A percentile compares a stretch with the other conserved stretches of the same genome.
Evolutionary conservation across 2,888 invertebrate genomes (phyloP).

Genomic region (Eupithecia subumbrata): DNA sequence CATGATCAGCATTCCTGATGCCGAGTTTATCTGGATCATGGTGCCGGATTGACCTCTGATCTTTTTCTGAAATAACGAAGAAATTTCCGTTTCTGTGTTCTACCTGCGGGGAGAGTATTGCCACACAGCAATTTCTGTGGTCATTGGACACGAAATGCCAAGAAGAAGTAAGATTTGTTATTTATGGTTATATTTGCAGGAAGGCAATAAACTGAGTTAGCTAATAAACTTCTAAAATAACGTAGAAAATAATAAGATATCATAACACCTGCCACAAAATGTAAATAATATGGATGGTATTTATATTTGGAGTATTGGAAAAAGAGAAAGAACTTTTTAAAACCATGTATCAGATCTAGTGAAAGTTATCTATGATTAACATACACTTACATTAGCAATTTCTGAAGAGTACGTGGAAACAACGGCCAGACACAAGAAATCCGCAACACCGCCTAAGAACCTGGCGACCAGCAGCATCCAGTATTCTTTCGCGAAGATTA

Average conservation of each 20-base stretch:
- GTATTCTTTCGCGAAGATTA: conserved; percentile 46
- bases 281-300: not conserved
- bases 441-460: conserved; percentile 37
- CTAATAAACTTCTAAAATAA: not conserved
- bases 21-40: conserved; percentile 53
- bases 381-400: conserved; percentile 52
- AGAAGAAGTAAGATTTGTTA: not conserved
- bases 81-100: not conserved
- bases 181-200: not conserved
- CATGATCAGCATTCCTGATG: conserved; percentile 54
- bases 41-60: conserved; percentile 58
- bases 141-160: not conserved
- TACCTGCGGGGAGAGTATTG: no score
- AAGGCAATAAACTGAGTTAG: not conserved
- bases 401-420: conserved; percentile 52
- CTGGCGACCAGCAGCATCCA: conserved; percentile 52
- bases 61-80: conserved; percentile 50
- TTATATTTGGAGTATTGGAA: not conserved
- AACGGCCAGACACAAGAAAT: conserved; percentile 39
- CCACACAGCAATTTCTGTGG: not conserved
- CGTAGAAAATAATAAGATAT: not conserved
- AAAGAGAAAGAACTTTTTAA: not conserved
- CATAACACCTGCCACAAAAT: not conserved
- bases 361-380: not conserved
- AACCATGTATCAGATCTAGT: not conserved